Base-by-base conservation (phyloP, 2,888 invertebrate genomes). In the Diplazon laetatorius region DNA sequence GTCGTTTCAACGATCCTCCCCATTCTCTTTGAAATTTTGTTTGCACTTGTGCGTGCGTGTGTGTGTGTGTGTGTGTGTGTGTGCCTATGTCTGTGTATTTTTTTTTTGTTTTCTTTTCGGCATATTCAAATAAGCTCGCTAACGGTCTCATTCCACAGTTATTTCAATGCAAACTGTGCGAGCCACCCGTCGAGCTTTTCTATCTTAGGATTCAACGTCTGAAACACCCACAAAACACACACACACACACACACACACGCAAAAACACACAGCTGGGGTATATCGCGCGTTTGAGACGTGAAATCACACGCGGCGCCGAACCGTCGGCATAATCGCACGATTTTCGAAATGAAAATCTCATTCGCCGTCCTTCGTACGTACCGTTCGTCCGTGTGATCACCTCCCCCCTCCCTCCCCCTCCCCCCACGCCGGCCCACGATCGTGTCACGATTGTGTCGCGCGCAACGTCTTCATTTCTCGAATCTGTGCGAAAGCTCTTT, bases 161-260 rank as follows among this genome's bases (percentile, higher is more conserved):
- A 75, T 70, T 57, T 70, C 46, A 37, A 44, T 60, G 39, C 30
- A 14, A 30, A 52, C n/a, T 60, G 22, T 46, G 39, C 35, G 25
- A 42, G 39, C 60, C 16, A 12, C 16, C 57, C 18, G 3, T 37
- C 62, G 42, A 25, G 66, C 14, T 50, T n/a, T 77, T 77, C 72
- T 77, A 69, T 77, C 72, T 77, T 72, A 48, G 63, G 72, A 72
- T 57, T 14, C 39, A 12, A 30, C 12, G n/a, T n/a, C n/a, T n/a
- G n/a, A n/a, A n/a, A n/a, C n/a, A n/a, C n/a, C n/a, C n/a, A n/a
- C n/a, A n/a, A n/a, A n/a, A n/a, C n/a, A n/a, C n/a, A n/a, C n/a
- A n/a, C n/a, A n/a, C n/a, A n/a, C n/a, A n/a, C n/a, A n/a, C n/a
- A n/a, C n/a, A n/a, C n/a, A n/a, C n/a, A n/a, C n/a, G n/a, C 48